These are phyloP conservation scores for Drosophila sturtevanti DNA, from an alignment of 1,140 invertebrate species.

Conservation along the genomic window DNA sequence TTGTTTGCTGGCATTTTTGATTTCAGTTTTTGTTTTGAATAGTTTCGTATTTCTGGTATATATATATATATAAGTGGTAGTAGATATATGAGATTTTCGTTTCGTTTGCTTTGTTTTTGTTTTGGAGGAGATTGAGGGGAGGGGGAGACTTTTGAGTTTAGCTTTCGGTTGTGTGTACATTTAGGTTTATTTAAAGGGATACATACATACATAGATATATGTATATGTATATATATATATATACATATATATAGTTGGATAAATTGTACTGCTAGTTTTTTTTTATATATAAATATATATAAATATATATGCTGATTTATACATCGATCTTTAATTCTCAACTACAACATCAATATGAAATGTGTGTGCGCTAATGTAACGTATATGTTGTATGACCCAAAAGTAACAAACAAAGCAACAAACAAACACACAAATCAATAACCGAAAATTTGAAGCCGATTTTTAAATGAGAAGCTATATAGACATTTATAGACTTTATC, in stretches of 20 bases:
- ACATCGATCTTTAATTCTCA: conserved; percentile 16
- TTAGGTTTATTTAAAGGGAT: conserved; percentile 48
- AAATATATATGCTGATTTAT: conserved; percentile 28
- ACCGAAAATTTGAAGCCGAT: not conserved
- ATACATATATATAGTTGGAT: conserved; percentile 29
- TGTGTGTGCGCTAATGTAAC: not conserved
- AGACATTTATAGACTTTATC: not conserved
- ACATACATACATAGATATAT: conserved; percentile 46
- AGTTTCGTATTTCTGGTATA: not conserved
- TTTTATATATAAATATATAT: conserved; percentile 30
- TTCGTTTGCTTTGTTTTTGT: not conserved
- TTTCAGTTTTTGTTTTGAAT: conserved; percentile 38
- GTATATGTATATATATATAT: conserved; percentile 34
- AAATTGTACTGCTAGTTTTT: conserved; percentile 16
- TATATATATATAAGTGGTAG: conserved; percentile 9
- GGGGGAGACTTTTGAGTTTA: conserved; percentile 9
- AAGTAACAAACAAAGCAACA: not conserved
- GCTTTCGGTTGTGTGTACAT: conserved; percentile 39
- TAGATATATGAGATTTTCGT: conserved; percentile 13
- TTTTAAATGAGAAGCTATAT: not conserved
- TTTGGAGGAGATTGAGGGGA: not conserved
- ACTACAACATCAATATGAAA: conserved; percentile 47
- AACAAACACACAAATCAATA: not conserved
- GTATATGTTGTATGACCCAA: conserved; percentile 4
- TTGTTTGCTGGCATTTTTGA: conserved; percentile 47